Evolutionary conservation across 1,140 invertebrate species (phyloP), one percentile per base, ranked within the genome.

Genomic region (Caerostris darwini): DNA sequence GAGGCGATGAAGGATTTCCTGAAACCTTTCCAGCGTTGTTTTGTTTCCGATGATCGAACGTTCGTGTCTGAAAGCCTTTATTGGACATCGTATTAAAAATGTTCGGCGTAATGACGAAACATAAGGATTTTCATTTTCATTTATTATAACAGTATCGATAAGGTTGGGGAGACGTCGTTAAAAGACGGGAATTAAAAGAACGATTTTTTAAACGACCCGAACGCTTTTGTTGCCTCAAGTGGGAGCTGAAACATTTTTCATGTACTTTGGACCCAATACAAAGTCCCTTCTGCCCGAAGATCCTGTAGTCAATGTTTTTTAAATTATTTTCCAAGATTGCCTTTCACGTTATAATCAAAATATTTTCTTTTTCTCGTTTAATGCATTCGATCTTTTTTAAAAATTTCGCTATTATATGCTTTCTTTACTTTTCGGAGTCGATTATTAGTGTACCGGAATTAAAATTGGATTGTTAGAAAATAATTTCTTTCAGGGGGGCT

Each of bases 81-180:
- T 54, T 56, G 50, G 61, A 71, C 53, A 19, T 69, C 53, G 64
- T 50, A 90, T 90, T 90, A 69, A 56, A 61, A 90, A 77, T 90
- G 64, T 67, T 90, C 17, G 34, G 71, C 17, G 67, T 90, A 90
- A 90, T 85, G 83, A 85, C 57, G 88, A 90, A 34, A 34, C 53
- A 61, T 90, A 69, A 90, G 53, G 88, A 90, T 90, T 90, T 90
- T 90, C 64, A 71, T 71, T 90, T 90, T 71, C 64, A 59, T 85
- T 85, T 77, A 53, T 77, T 77, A 77, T 77, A 19, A 10, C 71
- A 50, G 34, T 34, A 12, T 77, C 71, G 71, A 77, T 77, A 77
- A 77, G 34, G 34, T 77, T 77, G 53, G 50, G 53, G 34, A 77
- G 34, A 77, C 53, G 71, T 34, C 71, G 53, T 77, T 77, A 77